These are phyloP conservation scores for Megaceryle torquata DNA, from an alignment of 2,113 vertebrate genomes.

Conservation along the genomic window DNA sequence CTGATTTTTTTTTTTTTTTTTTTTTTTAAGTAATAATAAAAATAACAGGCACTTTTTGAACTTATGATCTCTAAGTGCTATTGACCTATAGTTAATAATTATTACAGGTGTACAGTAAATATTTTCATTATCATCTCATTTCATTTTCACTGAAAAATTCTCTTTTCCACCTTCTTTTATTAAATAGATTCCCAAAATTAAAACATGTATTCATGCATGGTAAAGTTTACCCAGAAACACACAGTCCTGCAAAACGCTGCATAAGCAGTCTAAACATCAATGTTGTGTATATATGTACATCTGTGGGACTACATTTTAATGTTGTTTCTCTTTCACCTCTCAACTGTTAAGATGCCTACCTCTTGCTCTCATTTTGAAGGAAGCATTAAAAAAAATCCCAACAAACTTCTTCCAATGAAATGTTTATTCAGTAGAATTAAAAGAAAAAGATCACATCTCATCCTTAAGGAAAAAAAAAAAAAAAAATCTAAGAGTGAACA, in stretches of 20 bases:
- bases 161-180: not conserved
- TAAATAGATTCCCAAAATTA: not conserved
- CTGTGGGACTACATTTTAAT: not conserved
- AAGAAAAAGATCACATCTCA: not conserved
- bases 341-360: not conserved
- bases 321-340: not conserved
- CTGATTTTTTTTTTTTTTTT: too few relatives aligned
- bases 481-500: not conserved
- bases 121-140: not conserved
- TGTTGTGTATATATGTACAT: not conserved
- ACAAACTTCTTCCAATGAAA: constrained; percentile 1
- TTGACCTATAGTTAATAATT: not conserved
- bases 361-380: not conserved
- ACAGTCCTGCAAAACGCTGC: not conserved
- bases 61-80: not conserved
- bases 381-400: not conserved
- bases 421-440: constrained; percentile 17
- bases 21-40: too few relatives aligned
- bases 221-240: not conserved
- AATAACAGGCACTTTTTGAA: not conserved
- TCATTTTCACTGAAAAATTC: not conserved
- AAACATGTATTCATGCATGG: not conserved
- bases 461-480: not conserved
- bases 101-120: not conserved
- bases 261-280: not conserved